These are phyloP conservation scores for Apostichopus leukothele DNA, from an alignment of 53 echinoderm and acorn worm species.

Conservation along the genomic window DNA sequence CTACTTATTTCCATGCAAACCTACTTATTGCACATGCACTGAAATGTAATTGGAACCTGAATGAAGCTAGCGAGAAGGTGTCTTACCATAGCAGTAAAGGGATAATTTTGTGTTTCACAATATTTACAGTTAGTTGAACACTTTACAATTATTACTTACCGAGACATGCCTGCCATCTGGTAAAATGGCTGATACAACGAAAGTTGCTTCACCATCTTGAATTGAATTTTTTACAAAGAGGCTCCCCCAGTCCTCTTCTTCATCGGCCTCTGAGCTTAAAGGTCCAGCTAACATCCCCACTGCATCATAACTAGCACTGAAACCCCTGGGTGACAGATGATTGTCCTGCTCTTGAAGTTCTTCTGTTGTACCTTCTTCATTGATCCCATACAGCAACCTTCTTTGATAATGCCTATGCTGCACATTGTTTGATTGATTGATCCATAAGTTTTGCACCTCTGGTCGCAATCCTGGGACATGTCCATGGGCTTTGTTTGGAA, in stretches of 20 bases:
- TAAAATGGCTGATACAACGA: slow-evolving; percentile 50
- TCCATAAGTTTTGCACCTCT: slow-evolving; percentile 39
- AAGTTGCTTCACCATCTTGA: slow-evolving; percentile 13
- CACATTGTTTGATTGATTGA: not conserved
- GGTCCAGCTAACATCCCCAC: not conserved
- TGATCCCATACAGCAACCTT: slow-evolving; percentile 19
- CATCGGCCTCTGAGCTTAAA: not conserved
- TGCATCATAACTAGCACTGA: slow-evolving; percentile 5
- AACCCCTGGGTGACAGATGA: not conserved
- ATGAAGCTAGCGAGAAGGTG: too few relatives aligned
- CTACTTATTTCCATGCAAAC: too few relatives aligned
- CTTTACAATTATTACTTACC: slow-evolving; percentile 39
- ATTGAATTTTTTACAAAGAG: slow-evolving; percentile 24
- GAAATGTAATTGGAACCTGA: too few relatives aligned
- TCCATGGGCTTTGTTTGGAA: not conserved
- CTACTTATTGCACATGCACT: too few relatives aligned
- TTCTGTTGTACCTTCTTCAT: slow-evolving; percentile 58
- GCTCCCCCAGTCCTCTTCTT: slow-evolving; percentile 38
- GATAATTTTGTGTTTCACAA: too few relatives aligned
- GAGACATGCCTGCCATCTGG: slow-evolving; percentile 53
- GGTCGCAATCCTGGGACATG: slow-evolving; percentile 21
- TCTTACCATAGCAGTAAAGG: too few relatives aligned
- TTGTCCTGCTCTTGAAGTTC: slow-evolving; percentile 44
- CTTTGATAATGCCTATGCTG: slow-evolving; percentile 9
- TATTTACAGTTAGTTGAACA: too few relatives aligned